phyloP scores from a whole-genome alignment of 2,888 invertebrate species.

The Dynastes grantii region DNA sequence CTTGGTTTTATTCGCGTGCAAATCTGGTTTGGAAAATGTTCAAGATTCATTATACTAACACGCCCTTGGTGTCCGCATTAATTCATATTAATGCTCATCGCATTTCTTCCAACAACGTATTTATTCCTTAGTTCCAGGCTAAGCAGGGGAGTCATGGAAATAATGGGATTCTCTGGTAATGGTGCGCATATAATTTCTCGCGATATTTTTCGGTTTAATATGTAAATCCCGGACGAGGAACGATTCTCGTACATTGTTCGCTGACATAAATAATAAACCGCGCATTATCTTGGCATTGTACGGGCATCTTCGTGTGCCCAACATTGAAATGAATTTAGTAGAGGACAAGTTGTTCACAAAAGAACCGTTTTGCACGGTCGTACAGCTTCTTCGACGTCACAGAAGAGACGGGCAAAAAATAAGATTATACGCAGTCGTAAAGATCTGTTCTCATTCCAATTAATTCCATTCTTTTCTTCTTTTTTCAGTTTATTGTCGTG shows the following conservation, averaged over 20 bases:
- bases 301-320: background rate
- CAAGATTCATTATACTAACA: background rate
- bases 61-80: background rate
- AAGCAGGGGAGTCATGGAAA: slow-evolving; percentile 1
- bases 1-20: too few species aligned
- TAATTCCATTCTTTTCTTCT: slow-evolving; percentile 10
- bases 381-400: slow-evolving; percentile 3
- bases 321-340: slow-evolving; percentile 21
- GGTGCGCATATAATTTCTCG: slow-evolving; percentile 36
- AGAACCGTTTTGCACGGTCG: slow-evolving; percentile 14
- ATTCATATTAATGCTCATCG: slow-evolving; percentile 15
- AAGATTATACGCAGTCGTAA: background rate
- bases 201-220: slow-evolving; percentile 42
- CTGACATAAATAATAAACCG: slow-evolving; percentile 30
- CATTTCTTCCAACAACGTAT: slow-evolving; percentile 4
- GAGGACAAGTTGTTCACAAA: slow-evolving; percentile 13
- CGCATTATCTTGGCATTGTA: slow-evolving; percentile 31
- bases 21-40: background rate
- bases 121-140: slow-evolving; percentile 21
- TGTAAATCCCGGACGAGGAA: slow-evolving; percentile 21
- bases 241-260: slow-evolving; percentile 23
- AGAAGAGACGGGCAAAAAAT: slow-evolving; percentile 6
- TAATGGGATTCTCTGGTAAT: slow-evolving; percentile 36
- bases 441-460: background rate
- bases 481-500: too few species aligned